Evolutionary conservation across 2,888 invertebrate genomes (phyloP).

Genomic region (Microchrysa polita): DNA sequence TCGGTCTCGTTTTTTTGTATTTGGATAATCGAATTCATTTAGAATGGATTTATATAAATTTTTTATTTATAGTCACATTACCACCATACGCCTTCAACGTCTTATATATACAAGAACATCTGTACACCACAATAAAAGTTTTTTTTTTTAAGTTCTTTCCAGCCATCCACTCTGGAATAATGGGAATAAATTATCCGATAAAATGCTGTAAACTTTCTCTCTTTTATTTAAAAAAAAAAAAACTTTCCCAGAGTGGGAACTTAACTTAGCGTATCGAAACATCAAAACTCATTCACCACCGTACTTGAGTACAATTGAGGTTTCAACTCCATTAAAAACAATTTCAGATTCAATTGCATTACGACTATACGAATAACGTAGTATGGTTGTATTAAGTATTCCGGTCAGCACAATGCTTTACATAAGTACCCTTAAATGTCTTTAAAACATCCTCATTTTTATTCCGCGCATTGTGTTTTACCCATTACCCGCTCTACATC

Average conservation of each 20-base stretch:
- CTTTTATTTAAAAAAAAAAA: neutral
- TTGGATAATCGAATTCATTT: no score
- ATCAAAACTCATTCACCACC: conserved; percentile 5
- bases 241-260: neutral
- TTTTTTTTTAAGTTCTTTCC: no score
- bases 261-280: conserved; percentile 1
- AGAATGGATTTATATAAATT: no score
- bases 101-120: no score
- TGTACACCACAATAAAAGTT: no score
- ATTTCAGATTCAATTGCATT: conserved; percentile 22
- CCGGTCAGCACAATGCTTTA: conserved; percentile 20
- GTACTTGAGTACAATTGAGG: conserved; percentile 11
- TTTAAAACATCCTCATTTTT: conserved; percentile 18
- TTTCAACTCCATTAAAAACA: conserved; percentile 21
- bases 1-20: no score
- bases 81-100: no score
- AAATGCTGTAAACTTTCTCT: neutral
- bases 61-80: no score
- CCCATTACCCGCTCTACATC: conserved; percentile 1
- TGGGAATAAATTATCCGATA: no score
- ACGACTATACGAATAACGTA: neutral
- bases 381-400: conserved; percentile 26
- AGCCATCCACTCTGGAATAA: no score
- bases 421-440: conserved; percentile 29
- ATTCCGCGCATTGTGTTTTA: neutral